Evolutionary conservation across 2,888 invertebrate species (phyloP), one percentile per base, ranked within the genome.

Genomic region (Macrosiphum euphorbiae): DNA sequence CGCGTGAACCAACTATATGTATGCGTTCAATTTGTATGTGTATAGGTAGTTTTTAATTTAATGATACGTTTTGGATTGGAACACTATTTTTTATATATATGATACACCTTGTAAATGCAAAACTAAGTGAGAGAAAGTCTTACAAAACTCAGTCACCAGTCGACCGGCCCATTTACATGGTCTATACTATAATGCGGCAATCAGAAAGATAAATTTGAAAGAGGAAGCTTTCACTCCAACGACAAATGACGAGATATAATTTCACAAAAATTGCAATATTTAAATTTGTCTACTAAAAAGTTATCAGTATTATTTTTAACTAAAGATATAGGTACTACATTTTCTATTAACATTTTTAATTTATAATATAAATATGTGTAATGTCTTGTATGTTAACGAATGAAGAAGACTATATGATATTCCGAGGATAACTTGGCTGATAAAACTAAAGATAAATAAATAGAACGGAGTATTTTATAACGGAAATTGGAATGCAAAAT

Each of bases 71-170:
- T 52, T 41, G 61, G 47, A 47, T 61, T 44, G 44, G 24, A 87
- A 26, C 16, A 16, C 87, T 87, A 87, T 35, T 24, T 50, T 58
- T 90, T 41, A 11, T 85, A 58, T 20, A 85, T 11, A 91, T 55
- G 24, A 11, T 67, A 92, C 28, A 44, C 28, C 7, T 88, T 41
- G 11, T 67, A 52, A 28, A 78, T 92, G 41, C 52, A 78, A 92
- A 88, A 92, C 88, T 78, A 92, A 88, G 44, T 78, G 88, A 92
- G 92, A 92, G 92, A 92, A 92, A 92, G 92, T 92, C 87, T 88
- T 41, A 28, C 67, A 87, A 28, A 92, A 61, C 87, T 86, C 58
- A 47, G 91, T 55, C 61, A 24, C 50, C 78, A 84, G 52, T 90
- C 55, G n/a, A 85, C 84, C 58, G 84, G 44, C 52, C 61, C 50